Base-by-base conservation (phyloP, 1,140 invertebrate genomes). In the Eupeodes corollae region DNA sequence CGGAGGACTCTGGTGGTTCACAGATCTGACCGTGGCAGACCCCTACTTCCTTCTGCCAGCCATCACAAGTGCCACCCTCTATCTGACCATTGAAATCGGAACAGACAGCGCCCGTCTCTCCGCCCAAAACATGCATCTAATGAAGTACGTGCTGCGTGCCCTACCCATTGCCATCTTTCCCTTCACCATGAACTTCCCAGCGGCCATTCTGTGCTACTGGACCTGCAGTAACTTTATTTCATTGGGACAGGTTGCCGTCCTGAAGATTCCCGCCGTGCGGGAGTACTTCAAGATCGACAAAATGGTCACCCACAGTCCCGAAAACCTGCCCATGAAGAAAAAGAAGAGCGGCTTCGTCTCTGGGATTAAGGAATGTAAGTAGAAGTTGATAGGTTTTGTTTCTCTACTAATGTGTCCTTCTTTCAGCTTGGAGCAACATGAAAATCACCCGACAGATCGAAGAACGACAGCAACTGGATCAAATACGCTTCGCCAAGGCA, bases 1-100 rank as follows among this genome's bases (percentile, higher is more conserved):
- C 16, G 95, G 94, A n/a, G 96, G 96, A 5, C 49, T 92, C 0
- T 82, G 75, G 44, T 99, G 95, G 95, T 94, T 98, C 64, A 74
- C 75, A 1, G 91, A 99, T 77, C 75, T 99, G 12, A 93, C 91
- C 5, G 54, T 90, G 9, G 70, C 83, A 21, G 96, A 99, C 75
- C 92, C 92, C 11, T 92, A 78, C 68, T 98, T 85, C 59, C 49
- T 88, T 15, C 69, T 99, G 46, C 96, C 96, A 3, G 1, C 94
- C 0, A 70, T 94, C 38, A 95, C 92, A 2, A 80, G 82, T 67
- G 56, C 73, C 1, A 94, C 92, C 5, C 64, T 98, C 49, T 80
- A 73, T 54, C 54, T 82, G 3, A 93, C 89, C 9, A 79, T 97
- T 40, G 84, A 93, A 76, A 46, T 90, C 13, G 90, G 91, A 46